These are phyloP conservation scores for Hyaena hyaena DNA, from an alignment of 2,113 vertebrate species.

Conservation along the genomic window DNA sequence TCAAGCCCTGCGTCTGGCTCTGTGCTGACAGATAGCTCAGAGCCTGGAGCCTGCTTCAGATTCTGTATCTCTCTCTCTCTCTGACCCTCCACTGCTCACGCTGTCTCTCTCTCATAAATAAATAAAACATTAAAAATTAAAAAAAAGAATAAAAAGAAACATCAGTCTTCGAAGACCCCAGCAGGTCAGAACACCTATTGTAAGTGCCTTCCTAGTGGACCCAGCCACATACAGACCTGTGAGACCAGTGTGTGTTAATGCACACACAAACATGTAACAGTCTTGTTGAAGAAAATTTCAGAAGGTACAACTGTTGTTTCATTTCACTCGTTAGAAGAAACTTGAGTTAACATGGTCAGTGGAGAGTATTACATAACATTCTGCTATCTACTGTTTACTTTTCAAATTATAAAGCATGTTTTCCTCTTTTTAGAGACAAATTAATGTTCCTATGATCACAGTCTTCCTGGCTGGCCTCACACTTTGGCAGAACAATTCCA, in stretches of 20 bases:
- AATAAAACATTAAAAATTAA: no score
- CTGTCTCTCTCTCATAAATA: no score
- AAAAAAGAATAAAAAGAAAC: no score
- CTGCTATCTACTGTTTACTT: slow-evolving; percentile 69
- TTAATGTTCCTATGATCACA: neutral
- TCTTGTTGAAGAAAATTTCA: slow-evolving; percentile 72
- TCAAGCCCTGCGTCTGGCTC: no score
- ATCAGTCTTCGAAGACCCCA: neutral
- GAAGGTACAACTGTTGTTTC: slow-evolving; percentile 51
- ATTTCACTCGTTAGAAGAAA: slow-evolving; percentile 58
- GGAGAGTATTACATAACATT: slow-evolving; percentile 27
- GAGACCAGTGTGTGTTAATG: neutral
- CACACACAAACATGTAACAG: neutral
- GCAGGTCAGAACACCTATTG: neutral
- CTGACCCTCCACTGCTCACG: no score
- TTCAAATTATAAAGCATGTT: slow-evolving; percentile 7
- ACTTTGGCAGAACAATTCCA: neutral
- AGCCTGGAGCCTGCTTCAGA: no score
- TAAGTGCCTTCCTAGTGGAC: neutral
- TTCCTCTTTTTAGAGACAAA: neutral
- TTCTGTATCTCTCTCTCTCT: no score
- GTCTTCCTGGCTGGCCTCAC: neutral
- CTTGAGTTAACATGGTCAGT: neutral
- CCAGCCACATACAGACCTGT: neutral
- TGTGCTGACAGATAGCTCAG: no score